These are phyloP conservation scores for Heptranchias perlo DNA, from an alignment of 2,113 vertebrate genomes.

Conservation along the genomic window DNA sequence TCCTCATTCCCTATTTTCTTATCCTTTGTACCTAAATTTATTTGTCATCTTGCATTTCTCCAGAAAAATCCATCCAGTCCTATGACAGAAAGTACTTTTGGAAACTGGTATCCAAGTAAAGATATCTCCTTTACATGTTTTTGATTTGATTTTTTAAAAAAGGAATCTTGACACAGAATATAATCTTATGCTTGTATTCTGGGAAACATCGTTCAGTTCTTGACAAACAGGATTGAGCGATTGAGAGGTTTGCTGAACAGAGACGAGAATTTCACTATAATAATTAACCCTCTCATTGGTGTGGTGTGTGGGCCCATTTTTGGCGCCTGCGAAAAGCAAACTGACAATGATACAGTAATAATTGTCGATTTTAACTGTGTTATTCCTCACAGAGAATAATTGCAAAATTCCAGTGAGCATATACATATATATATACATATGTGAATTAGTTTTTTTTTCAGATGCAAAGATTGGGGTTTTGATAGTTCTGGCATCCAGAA, in stretches of 20 bases:
- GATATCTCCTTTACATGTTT: background rate
- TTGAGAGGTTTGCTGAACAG: background rate
- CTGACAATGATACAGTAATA: background rate
- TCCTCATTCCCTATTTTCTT: background rate
- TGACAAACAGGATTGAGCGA: background rate
- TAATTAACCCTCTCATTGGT: background rate
- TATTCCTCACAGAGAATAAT: background rate
- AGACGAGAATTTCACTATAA: background rate
- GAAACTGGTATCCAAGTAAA: background rate
- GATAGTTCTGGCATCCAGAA: background rate
- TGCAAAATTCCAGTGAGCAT: background rate
- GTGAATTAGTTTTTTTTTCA: background rate
- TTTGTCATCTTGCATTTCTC: slow-evolving; percentile 30
- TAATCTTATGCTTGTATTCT: background rate
- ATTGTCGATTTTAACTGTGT: background rate
- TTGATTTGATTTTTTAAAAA: background rate
- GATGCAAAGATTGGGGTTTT: background rate
- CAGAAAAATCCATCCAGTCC: background rate
- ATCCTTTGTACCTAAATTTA: background rate
- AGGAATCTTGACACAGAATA: background rate
- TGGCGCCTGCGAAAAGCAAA: background rate
- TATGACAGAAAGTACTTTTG: background rate
- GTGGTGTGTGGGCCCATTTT: background rate
- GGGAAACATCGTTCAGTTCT: background rate
- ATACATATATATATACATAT: background rate